A percentile compares a stretch with the other conserved stretches of the same genome.
These are phyloP conservation scores for Microcebus ravelobensis DNA, from an alignment of 2,113 vertebrate species.

Conservation along the genomic window DNA sequence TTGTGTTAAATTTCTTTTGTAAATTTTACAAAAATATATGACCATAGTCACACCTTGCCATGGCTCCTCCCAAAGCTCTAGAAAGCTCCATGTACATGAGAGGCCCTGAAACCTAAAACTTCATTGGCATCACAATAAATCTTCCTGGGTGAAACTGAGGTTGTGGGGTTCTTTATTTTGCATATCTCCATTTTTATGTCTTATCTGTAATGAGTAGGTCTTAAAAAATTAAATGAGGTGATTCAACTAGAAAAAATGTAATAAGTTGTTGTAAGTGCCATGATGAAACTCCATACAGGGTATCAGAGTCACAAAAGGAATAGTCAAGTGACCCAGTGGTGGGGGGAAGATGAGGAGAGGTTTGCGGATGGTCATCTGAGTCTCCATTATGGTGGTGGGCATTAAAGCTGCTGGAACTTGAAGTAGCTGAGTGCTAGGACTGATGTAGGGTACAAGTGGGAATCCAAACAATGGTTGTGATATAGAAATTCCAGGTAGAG, in stretches of 20 bases:
- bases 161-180: neutral
- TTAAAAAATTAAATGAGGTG: too few species aligned
- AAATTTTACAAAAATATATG: too few species aligned
- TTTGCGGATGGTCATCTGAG: neutral
- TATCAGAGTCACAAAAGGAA: neutral
- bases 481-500: neutral
- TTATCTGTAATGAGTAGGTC: neutral
- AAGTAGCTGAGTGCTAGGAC: neutral
- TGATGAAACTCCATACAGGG: neutral
- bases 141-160: neutral
- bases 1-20: neutral
- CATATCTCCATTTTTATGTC: neutral
- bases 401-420: neutral
- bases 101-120: neutral
- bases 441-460: neutral
- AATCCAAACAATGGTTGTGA: neutral
- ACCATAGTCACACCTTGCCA: neutral
- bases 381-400: neutral
- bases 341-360: neutral
- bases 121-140: neutral
- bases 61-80: neutral
- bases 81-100: neutral
- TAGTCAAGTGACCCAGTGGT: neutral
- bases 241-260: neutral
- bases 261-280: neutral